Percentiles rank a stretch among this genome's conserved stretches.
Conservation (phyloP, 2,888 invertebrate species). For the Ormyrus thymus region DNA sequence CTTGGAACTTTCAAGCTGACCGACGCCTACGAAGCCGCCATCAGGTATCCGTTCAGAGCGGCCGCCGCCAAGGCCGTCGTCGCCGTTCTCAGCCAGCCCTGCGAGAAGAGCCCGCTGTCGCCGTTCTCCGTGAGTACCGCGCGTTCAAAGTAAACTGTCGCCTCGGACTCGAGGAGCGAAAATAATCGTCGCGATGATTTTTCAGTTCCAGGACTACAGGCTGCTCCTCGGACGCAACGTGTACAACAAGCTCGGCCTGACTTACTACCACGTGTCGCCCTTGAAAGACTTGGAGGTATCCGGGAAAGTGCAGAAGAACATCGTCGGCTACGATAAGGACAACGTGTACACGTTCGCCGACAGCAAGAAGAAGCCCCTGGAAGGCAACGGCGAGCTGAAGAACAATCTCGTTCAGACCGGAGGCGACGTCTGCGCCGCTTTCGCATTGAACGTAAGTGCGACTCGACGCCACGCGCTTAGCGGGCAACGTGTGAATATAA, state of each 20-base stretch:
- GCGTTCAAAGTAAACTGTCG: not conserved
- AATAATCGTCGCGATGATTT: not conserved
- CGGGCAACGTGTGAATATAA: too few relatives aligned
- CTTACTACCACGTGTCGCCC: slow-evolving; percentile 80
- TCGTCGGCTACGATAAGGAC: slow-evolving; percentile 80
- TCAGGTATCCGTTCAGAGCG: slow-evolving; percentile 84
- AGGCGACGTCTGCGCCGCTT: slow-evolving; percentile 81
- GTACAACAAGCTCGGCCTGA: slow-evolving; percentile 78
- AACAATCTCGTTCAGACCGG: slow-evolving; percentile 76
- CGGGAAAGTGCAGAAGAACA: slow-evolving; percentile 77
- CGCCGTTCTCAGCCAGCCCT: slow-evolving; percentile 80
- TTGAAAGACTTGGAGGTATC: slow-evolving; percentile 77
- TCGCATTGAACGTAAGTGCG: slow-evolving; percentile 79
- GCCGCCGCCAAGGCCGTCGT: slow-evolving; percentile 86
- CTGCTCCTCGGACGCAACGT: slow-evolving; percentile 69
- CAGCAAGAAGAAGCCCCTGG: slow-evolving; percentile 79
- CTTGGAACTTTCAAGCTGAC: slow-evolving; percentile 75
- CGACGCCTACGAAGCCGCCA: slow-evolving; percentile 80
- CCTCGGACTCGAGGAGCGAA: not conserved
- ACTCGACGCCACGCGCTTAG: too few relatives aligned
- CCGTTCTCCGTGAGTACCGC: slow-evolving; percentile 76
- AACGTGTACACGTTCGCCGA: slow-evolving; percentile 81
- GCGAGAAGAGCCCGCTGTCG: slow-evolving; percentile 76
- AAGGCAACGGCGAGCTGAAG: slow-evolving; percentile 78
- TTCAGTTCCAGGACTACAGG: slow-evolving; percentile 71